phyloP scores from a whole-genome alignment of 2,113 vertebrate genomes.

The mouse (Mus musculus) region GRCm39 chr2:62709501-62710000 shows the following conservation, averaged over 20 bases:
- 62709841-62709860: slow-evolving; percentile 40
- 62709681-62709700: slow-evolving; percentile 44
- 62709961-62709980: slow-evolving; percentile 49
- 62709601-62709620: neutral
- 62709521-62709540: slow-evolving; percentile 43
- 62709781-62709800: slow-evolving; percentile 51
- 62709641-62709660: slow-evolving; percentile 27
- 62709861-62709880: slow-evolving; percentile 41
- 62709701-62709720: slow-evolving; percentile 37
- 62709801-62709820: slow-evolving; percentile 32
- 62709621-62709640: neutral
- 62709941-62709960: slow-evolving; percentile 39
- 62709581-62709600: slow-evolving; percentile 60
- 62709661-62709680: slow-evolving; percentile 8
- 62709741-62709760: slow-evolving; percentile 5
- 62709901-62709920: neutral
- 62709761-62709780: slow-evolving; percentile 3
- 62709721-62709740: slow-evolving; percentile 36
- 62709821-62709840: slow-evolving; percentile 27
- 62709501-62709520: slow-evolving; percentile 57
- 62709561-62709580: slow-evolving; percentile 30
- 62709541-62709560: slow-evolving; percentile 38
- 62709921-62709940: slow-evolving; percentile 31
- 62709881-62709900: slow-evolving; percentile 41
- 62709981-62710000: slow-evolving; percentile 6